phyloP scores from a whole-genome alignment of 2,113 vertebrate species.

The Octodon degus region DNA sequence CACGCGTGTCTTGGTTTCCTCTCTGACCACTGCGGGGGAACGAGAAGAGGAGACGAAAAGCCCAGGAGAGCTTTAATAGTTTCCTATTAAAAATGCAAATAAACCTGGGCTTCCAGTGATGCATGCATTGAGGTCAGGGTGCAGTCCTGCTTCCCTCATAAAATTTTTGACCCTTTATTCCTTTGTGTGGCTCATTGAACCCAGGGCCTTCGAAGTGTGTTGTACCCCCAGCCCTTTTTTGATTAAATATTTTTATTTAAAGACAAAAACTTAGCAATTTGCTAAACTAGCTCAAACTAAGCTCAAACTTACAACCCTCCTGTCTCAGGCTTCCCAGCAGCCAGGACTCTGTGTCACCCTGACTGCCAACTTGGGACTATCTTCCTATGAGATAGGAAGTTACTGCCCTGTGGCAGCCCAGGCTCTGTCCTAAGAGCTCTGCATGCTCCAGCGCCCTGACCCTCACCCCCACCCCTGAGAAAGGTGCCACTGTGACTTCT shows the following conservation, averaged over 20 bases:
- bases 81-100: background rate
- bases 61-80: background rate
- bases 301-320: background rate
- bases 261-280: background rate
- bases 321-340: background rate
- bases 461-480: background rate
- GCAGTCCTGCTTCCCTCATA: background rate
- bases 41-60: background rate
- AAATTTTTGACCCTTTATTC: background rate
- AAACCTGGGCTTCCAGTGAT: background rate
- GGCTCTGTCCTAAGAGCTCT: accelerated
- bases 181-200: background rate
- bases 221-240: background rate
- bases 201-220: background rate
- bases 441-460: accelerated
- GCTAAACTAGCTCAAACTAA: background rate
- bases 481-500: background rate
- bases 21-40: background rate
- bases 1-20: accelerated
- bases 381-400: accelerated
- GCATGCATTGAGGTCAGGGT: background rate
- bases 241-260: background rate
- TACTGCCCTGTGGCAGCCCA: background rate
- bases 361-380: accelerated
- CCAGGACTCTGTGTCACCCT: background rate